phyloP scores from a whole-genome alignment of 2,888 invertebrate genomes.

The Troides aeacus region DNA sequence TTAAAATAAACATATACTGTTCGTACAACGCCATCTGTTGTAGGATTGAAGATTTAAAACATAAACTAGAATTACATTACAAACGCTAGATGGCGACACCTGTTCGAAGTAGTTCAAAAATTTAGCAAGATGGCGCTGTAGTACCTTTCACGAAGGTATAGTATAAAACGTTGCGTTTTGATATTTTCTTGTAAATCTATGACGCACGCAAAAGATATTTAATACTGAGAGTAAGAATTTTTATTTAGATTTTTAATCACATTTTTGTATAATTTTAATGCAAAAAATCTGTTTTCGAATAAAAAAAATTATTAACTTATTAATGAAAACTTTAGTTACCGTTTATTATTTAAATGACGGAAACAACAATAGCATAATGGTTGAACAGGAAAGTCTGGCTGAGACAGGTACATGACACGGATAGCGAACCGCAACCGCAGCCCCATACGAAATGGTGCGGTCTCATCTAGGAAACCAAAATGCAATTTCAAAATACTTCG shows the following conservation, averaged over 20 bases:
- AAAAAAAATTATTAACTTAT: too few relatives aligned
- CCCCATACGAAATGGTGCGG: constrained; percentile 14
- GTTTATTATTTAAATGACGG: too few relatives aligned
- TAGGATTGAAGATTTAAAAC: not conserved
- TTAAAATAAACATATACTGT: too few relatives aligned
- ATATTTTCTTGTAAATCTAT: too few relatives aligned
- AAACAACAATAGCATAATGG: constrained; percentile 59
- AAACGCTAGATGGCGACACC: constrained; percentile 16
- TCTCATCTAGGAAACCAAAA: constrained; percentile 24
- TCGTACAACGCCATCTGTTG: constrained; percentile 12
- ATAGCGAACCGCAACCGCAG: constrained; percentile 14
- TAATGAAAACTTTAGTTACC: too few relatives aligned
- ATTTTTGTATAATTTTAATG: too few relatives aligned
- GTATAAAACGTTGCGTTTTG: too few relatives aligned
- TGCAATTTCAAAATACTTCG: constrained; percentile 22
- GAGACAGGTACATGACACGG: constrained; percentile 50
- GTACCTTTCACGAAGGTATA: not conserved
- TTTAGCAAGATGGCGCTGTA: constrained; percentile 5
- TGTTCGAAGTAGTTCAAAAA: not conserved
- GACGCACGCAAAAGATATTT: too few relatives aligned
- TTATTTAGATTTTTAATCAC: too few relatives aligned
- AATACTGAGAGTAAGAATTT: too few relatives aligned
- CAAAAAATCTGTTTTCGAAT: too few relatives aligned
- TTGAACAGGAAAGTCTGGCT: constrained; percentile 42
- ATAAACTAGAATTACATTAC: not conserved